Evolutionary conservation across 2,113 vertebrate genomes (phyloP).

Genomic region (Mesembrinibis cayennensis): DNA sequence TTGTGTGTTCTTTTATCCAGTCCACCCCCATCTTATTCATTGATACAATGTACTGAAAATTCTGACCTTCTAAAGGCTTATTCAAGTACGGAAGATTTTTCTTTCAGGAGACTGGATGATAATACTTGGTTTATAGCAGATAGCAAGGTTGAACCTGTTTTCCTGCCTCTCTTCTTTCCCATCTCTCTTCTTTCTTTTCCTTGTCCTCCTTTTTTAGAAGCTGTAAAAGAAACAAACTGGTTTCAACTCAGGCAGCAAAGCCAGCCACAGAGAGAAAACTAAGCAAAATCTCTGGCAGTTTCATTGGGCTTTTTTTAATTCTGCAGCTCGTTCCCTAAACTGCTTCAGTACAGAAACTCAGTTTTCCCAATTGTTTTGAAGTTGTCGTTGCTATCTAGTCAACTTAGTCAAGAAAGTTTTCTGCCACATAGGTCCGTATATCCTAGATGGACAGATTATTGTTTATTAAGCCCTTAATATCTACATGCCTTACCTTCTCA

Average conservation of each 20-base stretch:
- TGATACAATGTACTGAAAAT: background rate
- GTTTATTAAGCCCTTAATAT: background rate
- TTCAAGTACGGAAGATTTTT: background rate
- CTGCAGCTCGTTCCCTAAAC: background rate
- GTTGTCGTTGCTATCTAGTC: background rate
- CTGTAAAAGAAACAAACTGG: background rate
- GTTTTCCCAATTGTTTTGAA: background rate
- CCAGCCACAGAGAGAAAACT: background rate
- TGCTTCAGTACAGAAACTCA: background rate
- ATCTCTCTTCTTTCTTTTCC: background rate
- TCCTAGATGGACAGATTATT: background rate
- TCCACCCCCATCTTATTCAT: background rate
- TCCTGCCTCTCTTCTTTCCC: background rate
- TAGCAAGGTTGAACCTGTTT: background rate
- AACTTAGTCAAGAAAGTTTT: background rate
- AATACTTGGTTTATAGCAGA: background rate
- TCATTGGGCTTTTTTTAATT: background rate
- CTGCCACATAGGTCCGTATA: accelerated
- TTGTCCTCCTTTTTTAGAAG: background rate
- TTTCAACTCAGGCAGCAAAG: background rate
- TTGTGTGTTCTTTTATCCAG: background rate
- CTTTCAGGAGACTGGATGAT: background rate
- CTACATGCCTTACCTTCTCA: background rate
- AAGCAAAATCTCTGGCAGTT: background rate
- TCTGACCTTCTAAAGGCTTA: background rate